These are phyloP conservation scores for Apocrypta bakeri DNA, from an alignment of 1,140 invertebrate genomes.

Conservation along the genomic window DNA sequence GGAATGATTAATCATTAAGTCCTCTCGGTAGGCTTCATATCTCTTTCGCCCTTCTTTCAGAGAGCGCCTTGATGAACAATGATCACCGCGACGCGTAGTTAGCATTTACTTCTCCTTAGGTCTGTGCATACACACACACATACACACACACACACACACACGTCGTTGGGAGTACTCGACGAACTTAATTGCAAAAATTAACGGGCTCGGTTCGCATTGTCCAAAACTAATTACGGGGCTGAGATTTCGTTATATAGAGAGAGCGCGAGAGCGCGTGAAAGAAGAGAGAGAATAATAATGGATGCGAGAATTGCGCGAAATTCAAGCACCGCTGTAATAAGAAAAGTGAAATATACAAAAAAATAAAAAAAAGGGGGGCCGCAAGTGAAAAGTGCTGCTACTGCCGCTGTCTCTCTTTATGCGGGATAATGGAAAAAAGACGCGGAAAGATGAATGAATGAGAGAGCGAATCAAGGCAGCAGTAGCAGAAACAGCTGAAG, in stretches of 20 bases:
- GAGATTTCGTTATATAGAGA: slow-evolving; percentile 53
- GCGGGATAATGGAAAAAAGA: slow-evolving; percentile 40
- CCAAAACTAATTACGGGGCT: slow-evolving; percentile 65
- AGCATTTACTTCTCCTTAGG: slow-evolving; percentile 27
- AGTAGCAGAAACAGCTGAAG: neutral
- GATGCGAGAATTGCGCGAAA: slow-evolving; percentile 43
- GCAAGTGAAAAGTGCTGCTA: slow-evolving; percentile 9
- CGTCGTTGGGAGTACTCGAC: neutral
- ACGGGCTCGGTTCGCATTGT: slow-evolving; percentile 58
- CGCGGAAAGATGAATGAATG: slow-evolving; percentile 5
- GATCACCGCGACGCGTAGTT: slow-evolving; percentile 35
- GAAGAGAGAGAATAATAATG: neutral
- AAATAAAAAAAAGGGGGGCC: too few relatives aligned
- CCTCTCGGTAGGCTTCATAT: neutral
- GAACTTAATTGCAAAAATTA: slow-evolving; percentile 67
- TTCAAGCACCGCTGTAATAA: slow-evolving; percentile 28
- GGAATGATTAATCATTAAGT: slow-evolving; percentile 51
- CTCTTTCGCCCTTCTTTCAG: neutral
- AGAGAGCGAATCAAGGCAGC: slow-evolving; percentile 14
- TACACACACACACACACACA: neutral
- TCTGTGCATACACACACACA: neutral
- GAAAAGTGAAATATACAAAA: slow-evolving; percentile 23
- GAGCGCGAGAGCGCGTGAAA: neutral
- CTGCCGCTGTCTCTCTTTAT: slow-evolving; percentile 27
- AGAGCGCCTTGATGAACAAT: neutral